Evolutionary conservation across 2,888 invertebrate genomes (phyloP), one percentile per base, ranked within the genome.

Genomic region (Argyresthia albistria): DNA sequence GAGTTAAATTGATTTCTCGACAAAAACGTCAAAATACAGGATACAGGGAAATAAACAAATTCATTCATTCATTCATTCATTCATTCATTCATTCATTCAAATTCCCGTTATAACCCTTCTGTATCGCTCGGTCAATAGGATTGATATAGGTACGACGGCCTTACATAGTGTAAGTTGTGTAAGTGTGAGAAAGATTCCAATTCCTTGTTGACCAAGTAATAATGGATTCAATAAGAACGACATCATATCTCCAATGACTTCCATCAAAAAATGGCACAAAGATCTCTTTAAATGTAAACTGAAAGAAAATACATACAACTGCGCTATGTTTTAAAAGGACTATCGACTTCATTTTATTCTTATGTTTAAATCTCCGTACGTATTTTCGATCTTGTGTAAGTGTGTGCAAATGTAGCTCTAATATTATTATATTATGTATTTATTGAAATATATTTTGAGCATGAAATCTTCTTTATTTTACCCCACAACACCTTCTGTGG

Each of bases 391-490:
- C 67, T 66, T 69, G 59, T 52, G 61, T 50, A 63, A 59, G 52
- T 56, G 58, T 59, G 67, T 70, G 60, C 68, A 75, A 76, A 70
- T 63, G 64, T 75, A 66, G 64, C 59, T 52, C 8, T 54, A 54
- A 52, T 51, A 56, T 51, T 50, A 49, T 14, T 48, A 48, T 48
- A 8, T n/a, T 12, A 12, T 35, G 12, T 8, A 35, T 12, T 37
- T 39, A 11, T 37, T 39, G 4, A 49, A 49, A 6, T 6, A 25
- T 25, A 25, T 25, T 25, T 25, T 25, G 25, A 25, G 25, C 25
- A 25, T 25, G 25, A 25, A 6, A 25, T 4, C n/a, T 25, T 25
- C 2, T 25, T 25, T 25, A 25, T 25, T 25, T 25, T 25, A 2
- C 25, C 25, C 25, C 25, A 25, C 3, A n/a, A n/a, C n/a, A n/a